Percentiles rank a stretch among this genome's conserved stretches.
Evolutionary conservation across 53 echinoderm and acorn worm genomes (phyloP).

Genomic region (Astropecten irregularis): DNA sequence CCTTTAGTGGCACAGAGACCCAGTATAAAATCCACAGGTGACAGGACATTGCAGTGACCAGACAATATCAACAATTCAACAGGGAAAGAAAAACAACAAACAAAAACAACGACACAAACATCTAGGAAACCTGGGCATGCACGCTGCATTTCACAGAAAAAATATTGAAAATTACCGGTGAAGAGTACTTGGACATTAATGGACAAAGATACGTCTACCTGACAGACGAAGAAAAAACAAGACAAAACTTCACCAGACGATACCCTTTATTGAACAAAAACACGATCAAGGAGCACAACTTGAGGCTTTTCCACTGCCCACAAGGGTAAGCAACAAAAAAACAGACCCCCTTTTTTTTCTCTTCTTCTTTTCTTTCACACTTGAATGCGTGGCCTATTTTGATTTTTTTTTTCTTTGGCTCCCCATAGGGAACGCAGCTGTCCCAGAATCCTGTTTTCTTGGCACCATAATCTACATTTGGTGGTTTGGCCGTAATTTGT

Average conservation of each 20-base stretch:
- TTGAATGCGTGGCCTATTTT: conserved; percentile 54
- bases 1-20: conserved; percentile 34
- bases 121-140: too few species aligned
- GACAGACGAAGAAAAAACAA: too few species aligned
- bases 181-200: too few species aligned
- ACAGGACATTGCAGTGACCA: background rate
- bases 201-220: too few species aligned
- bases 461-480: conserved; percentile 41
- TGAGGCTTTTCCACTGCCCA: too few species aligned
- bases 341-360: too few species aligned
- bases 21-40: conserved; percentile 47
- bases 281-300: too few species aligned
- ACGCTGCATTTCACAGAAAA: conserved; percentile 42
- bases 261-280: too few species aligned
- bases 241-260: too few species aligned
- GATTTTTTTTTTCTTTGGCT: too few species aligned
- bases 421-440: conserved; percentile 22
- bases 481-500: conserved; percentile 33
- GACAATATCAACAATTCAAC: background rate
- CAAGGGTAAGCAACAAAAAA: too few species aligned
- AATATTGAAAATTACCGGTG: conserved; percentile 22
- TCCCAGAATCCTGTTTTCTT: conserved; percentile 52
- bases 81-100: background rate
- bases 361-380: conserved; percentile 9
- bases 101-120: too few species aligned